Conservation (phyloP, 2,888 invertebrate genomes). For the Rambutsinella grinnellia region DNA sequence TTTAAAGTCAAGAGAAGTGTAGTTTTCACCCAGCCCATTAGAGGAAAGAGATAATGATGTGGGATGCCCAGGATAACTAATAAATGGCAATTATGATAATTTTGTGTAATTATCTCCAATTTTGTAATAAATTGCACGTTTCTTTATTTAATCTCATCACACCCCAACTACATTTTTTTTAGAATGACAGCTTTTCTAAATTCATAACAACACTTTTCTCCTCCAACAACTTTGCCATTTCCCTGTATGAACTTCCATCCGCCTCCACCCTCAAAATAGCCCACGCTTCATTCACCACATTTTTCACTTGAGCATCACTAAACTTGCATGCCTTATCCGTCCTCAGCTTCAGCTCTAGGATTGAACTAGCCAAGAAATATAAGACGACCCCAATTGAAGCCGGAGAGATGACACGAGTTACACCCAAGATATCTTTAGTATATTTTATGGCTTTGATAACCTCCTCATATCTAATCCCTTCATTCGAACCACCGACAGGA, state of each 20-base stretch:
- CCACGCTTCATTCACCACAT: constrained; percentile 38
- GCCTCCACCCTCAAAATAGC: constrained; percentile 41
- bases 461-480: constrained; percentile 9
- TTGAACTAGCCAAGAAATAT: constrained; percentile 36
- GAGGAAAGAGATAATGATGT: not conserved
- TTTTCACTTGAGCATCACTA: constrained; percentile 18
- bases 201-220: constrained; percentile 28
- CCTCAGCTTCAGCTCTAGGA: constrained; percentile 15
- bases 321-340: constrained; percentile 12
- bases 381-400: constrained; percentile 35
- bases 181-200: constrained; percentile 24
- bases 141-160: not conserved
- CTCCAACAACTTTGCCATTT: constrained; percentile 29
- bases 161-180: constrained; percentile 1
- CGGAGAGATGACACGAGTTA: constrained; percentile 34
- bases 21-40: no score
- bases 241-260: constrained; percentile 32
- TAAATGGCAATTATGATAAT: no score
- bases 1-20: no score
- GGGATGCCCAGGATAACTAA: no score
- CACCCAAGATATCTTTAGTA: constrained; percentile 38
- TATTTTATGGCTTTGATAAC: constrained; percentile 25
- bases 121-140: no score
- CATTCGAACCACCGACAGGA: not conserved
- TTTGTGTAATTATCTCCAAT: no score